These are phyloP conservation scores for Lasiommata megera DNA, from an alignment of 2,888 invertebrate genomes.

Conservation along the genomic window DNA sequence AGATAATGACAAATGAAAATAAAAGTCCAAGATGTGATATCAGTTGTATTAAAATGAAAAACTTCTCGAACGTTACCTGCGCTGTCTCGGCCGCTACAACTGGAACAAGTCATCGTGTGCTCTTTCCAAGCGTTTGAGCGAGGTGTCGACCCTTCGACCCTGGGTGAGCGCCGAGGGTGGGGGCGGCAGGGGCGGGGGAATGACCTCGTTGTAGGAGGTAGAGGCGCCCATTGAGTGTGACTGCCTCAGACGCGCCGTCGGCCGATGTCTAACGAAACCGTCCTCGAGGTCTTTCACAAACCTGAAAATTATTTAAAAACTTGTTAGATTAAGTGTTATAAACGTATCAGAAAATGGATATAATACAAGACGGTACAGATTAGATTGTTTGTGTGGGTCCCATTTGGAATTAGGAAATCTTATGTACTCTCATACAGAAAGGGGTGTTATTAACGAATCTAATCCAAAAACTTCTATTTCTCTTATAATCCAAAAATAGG, in stretches of 20 bases:
- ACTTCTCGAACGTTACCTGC: constrained; percentile 51
- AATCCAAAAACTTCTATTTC: too few species aligned
- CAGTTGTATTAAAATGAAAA: not conserved
- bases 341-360: too few species aligned
- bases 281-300: constrained; percentile 80
- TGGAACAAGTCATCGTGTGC: constrained; percentile 95
- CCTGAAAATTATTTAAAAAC: constrained; percentile 51
- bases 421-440: too few species aligned
- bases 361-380: too few species aligned
- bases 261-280: constrained; percentile 76
- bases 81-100: constrained; percentile 87
- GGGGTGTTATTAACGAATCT: too few species aligned
- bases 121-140: constrained; percentile 89
- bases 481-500: too few species aligned
- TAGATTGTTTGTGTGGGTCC: too few species aligned
- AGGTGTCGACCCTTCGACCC: constrained; percentile 89
- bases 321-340: not conserved
- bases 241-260: constrained; percentile 79
- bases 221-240: constrained; percentile 77
- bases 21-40: too few species aligned
- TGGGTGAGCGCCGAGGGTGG: constrained; percentile 89
- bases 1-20: too few species aligned
- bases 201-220: constrained; percentile 69
- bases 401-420: too few species aligned
- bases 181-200: constrained; percentile 76